Evolutionary conservation across 1,140 invertebrate species (phyloP).

Genomic region (Scaptomyza hsui): DNA sequence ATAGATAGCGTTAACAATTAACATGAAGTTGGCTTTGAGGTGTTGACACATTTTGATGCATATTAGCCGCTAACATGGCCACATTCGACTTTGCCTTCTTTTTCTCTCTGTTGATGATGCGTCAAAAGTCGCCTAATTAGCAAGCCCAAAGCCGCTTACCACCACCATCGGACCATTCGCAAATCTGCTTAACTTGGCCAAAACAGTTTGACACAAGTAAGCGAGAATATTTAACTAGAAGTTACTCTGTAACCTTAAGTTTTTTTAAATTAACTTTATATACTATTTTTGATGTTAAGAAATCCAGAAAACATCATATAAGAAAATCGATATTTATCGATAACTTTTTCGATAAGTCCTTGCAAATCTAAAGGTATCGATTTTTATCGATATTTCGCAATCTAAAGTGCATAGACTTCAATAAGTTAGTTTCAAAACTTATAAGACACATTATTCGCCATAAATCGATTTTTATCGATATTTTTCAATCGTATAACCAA

Average conservation of each 20-base stretch:
- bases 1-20: constrained; percentile 70
- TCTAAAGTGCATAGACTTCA: too few relatives aligned
- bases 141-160: constrained; percentile 73
- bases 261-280: too few relatives aligned
- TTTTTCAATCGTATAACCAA: background rate
- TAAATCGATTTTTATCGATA: too few relatives aligned
- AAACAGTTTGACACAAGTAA: constrained; percentile 17
- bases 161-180: constrained; percentile 32
- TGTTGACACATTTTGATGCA: constrained; percentile 82
- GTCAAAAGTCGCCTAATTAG: constrained; percentile 77
- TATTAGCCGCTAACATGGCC: constrained; percentile 59
- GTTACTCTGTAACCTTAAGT: background rate
- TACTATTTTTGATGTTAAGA: too few relatives aligned
- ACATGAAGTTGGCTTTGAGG: constrained; percentile 62
- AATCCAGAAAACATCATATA: too few relatives aligned
- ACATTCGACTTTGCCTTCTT: background rate
- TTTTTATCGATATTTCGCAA: too few relatives aligned
- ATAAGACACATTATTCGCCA: too few relatives aligned
- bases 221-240: background rate
- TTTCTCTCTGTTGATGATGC: constrained; percentile 22
- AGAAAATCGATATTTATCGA: too few relatives aligned
- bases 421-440: too few relatives aligned
- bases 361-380: too few relatives aligned
- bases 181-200: constrained; percentile 63
- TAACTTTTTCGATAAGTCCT: too few relatives aligned